Conservation (phyloP, 2,888 invertebrate species). For the Lepeophtheirus nordmannii region DNA sequence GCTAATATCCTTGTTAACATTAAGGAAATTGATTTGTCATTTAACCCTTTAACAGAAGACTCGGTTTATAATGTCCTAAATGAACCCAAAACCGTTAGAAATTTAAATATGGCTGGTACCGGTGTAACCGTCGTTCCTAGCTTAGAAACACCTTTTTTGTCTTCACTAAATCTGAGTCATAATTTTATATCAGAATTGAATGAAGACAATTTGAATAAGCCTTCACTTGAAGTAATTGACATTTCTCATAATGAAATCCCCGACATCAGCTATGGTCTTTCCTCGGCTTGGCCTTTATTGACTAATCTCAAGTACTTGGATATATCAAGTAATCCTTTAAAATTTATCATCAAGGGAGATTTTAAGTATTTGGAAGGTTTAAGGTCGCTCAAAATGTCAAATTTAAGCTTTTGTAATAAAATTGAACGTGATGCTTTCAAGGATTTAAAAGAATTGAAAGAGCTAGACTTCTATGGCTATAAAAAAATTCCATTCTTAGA, state of each 20-base stretch:
- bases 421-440: conserved; percentile 69
- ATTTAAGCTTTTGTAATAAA: conserved; percentile 51
- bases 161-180: conserved; percentile 57
- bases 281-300: conserved; percentile 52
- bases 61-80: conserved; percentile 59
- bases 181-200: conserved; percentile 53
- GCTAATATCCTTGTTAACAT: conserved; percentile 73
- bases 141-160: conserved; percentile 62
- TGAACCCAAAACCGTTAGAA: conserved; percentile 66
- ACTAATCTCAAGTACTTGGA: conserved; percentile 56
- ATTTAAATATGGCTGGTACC: conserved; percentile 62
- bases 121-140: conserved; percentile 43
- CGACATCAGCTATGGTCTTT: conserved; percentile 37
- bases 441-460: conserved; percentile 50
- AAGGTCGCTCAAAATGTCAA: conserved; percentile 44
- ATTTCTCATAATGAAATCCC: conserved; percentile 50
- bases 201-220: conserved; percentile 54
- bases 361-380: conserved; percentile 54
- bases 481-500: conserved; percentile 56
- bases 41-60: conserved; percentile 59
- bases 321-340: conserved; percentile 67
- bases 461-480: conserved; percentile 54
- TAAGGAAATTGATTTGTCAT: conserved; percentile 66
- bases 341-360: conserved; percentile 55
- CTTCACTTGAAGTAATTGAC: conserved; percentile 61